Conservation (phyloP, 2,888 invertebrate genomes). For the Strigamia transsilvanica region DNA sequence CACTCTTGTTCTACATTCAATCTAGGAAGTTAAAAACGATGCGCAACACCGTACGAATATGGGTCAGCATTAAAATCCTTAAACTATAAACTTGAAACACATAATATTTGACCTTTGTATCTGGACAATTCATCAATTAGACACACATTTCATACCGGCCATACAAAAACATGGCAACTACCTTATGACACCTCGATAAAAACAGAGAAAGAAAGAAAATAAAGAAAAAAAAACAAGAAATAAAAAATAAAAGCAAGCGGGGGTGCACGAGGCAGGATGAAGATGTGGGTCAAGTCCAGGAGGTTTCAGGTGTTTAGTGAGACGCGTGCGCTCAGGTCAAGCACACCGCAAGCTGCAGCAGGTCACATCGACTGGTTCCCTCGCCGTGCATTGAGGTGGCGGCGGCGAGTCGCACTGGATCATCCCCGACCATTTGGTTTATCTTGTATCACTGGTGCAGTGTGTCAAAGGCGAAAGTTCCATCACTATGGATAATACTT, state of each 20-base stretch:
- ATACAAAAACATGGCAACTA: too few relatives aligned
- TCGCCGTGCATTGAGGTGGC: conserved; percentile 29
- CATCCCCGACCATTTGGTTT: conserved; percentile 10
- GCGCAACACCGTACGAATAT: conserved; percentile 7
- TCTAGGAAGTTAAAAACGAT: conserved; percentile 38
- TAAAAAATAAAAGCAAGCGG: conserved; percentile 28
- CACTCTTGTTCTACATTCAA: conserved; percentile 45
- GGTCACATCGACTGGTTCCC: conserved; percentile 44
- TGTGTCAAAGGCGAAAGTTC: conserved; percentile 39
- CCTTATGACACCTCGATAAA: not conserved
- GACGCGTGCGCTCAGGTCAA: conserved; percentile 45
- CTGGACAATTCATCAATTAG: conserved; percentile 11
- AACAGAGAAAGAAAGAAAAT: not conserved
- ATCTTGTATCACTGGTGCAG: conserved; percentile 40
- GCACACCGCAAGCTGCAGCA: conserved; percentile 44
- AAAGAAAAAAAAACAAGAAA: not conserved
- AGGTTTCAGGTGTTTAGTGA: conserved; percentile 45
- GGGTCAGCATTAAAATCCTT: conserved; percentile 9
- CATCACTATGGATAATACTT: not conserved
- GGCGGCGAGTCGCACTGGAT: conserved; percentile 15
- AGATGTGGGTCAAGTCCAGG: conserved; percentile 48
- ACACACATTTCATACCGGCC: not conserved
- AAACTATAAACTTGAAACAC: not conserved
- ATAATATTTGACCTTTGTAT: not conserved
- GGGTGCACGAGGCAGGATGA: conserved; percentile 33